These are phyloP conservation scores for Choristoneura fumiferana DNA, from an alignment of 1,140 invertebrate species.

Conservation along the genomic window DNA sequence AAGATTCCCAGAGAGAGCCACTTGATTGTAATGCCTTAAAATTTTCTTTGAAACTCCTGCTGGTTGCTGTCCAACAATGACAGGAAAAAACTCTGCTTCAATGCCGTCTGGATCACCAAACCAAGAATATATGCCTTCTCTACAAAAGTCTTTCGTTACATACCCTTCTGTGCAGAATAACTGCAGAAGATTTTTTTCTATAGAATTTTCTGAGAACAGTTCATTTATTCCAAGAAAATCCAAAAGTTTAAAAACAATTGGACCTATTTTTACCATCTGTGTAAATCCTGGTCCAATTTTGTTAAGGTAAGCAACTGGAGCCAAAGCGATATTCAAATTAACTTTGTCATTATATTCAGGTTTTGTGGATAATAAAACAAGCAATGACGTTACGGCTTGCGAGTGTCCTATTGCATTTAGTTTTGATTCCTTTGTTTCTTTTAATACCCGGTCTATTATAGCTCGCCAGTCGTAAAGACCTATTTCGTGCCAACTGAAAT, in stretches of 20 bases:
- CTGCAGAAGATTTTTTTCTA: not conserved
- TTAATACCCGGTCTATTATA: conserved; percentile 80
- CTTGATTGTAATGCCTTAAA: not conserved
- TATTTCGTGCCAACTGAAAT: conserved; percentile 80
- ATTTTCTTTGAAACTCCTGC: not conserved
- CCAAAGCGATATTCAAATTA: not conserved
- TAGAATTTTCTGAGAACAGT: not conserved
- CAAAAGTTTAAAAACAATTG: not conserved
- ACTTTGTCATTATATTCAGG: conserved; percentile 3
- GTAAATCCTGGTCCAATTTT: not conserved
- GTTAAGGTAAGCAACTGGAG: not conserved
- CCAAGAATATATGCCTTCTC: not conserved
- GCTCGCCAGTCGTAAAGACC: conserved; percentile 80
- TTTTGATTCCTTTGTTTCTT: conserved; percentile 60
- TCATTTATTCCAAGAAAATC: not conserved
- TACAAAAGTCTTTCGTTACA: not conserved
- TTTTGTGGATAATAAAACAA: not conserved
- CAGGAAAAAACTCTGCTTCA: not conserved
- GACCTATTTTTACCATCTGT: not conserved
- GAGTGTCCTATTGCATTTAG: conserved; percentile 68
- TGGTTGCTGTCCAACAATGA: not conserved
- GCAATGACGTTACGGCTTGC: conserved; percentile 71
- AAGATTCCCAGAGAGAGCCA: not conserved
- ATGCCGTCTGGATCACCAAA: not conserved
- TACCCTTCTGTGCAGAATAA: not conserved